Evolutionary conservation across 2,113 vertebrate species (phyloP).

Genomic region (Diphyllodes magnificus): DNA sequence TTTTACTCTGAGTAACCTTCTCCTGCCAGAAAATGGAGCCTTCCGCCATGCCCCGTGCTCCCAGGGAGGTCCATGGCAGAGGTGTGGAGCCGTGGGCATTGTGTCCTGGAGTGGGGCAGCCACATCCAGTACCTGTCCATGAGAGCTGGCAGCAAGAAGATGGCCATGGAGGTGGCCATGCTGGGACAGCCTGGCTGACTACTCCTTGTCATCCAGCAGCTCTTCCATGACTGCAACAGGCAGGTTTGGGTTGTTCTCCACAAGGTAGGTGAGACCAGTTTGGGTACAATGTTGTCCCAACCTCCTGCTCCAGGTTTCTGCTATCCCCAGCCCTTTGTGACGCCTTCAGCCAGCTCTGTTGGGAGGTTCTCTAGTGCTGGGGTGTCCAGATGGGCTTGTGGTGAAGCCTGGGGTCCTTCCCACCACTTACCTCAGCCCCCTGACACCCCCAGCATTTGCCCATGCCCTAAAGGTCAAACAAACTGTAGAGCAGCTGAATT

Average conservation of each 20-base stretch:
- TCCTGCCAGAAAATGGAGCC: background rate
- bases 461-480: background rate
- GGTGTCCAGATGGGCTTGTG: background rate
- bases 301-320: background rate
- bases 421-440: background rate
- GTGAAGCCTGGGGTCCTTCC: background rate
- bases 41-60: background rate
- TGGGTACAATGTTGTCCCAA: background rate
- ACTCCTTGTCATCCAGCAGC: background rate
- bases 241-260: background rate
- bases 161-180: background rate
- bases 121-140: fast-evolving
- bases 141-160: background rate
- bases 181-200: background rate
- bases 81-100: fast-evolving
- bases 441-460: background rate
- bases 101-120: background rate
- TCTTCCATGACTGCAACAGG: background rate
- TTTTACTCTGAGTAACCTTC: conserved; percentile 27
- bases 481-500: background rate
- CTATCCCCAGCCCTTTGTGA: background rate
- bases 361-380: background rate
- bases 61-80: background rate
- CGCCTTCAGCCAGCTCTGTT: background rate
- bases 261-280: background rate